phyloP scores from a whole-genome alignment of 2,888 invertebrate species.

The Eristalinus aeneus region DNA sequence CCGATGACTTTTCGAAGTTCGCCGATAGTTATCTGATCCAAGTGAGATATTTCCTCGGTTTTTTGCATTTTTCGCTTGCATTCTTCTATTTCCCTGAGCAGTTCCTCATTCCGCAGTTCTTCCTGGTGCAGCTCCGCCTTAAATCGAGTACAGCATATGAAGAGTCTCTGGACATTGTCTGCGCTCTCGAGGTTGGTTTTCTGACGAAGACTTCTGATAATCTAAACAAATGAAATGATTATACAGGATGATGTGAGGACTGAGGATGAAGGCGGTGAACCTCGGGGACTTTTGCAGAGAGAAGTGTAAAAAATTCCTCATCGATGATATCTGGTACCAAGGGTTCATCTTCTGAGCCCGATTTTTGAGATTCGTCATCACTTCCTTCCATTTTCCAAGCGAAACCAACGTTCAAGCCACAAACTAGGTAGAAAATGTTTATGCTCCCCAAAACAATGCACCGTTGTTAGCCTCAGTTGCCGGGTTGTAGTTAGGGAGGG shows the following conservation, averaged over 20 bases:
- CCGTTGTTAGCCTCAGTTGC: slow-evolving; percentile 26
- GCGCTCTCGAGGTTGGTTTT: slow-evolving; percentile 78
- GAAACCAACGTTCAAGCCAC: background rate
- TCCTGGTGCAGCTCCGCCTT: slow-evolving; percentile 76
- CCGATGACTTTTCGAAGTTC: slow-evolving; percentile 79
- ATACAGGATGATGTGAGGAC: background rate
- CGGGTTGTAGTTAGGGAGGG: background rate
- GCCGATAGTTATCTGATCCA: slow-evolving; percentile 78
- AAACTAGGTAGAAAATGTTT: background rate
- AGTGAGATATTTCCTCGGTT: slow-evolving; percentile 74
- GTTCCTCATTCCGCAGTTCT: slow-evolving; percentile 74
- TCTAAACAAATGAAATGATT: slow-evolving; percentile 68
- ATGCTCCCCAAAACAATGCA: background rate
- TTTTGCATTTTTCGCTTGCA: slow-evolving; percentile 75
- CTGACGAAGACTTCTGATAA: slow-evolving; percentile 77
- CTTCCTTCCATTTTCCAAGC: slow-evolving; percentile 49
- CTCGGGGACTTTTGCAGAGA: slow-evolving; percentile 76
- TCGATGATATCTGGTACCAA: slow-evolving; percentile 79
- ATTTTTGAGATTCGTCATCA: slow-evolving; percentile 75
- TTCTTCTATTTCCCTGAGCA: slow-evolving; percentile 74
- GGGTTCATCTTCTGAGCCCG: slow-evolving; percentile 80
- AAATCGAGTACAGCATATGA: slow-evolving; percentile 77
- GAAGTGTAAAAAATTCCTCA: slow-evolving; percentile 77
- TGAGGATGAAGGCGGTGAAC: slow-evolving; percentile 65
- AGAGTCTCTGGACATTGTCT: slow-evolving; percentile 78